Evolutionary conservation across 1,140 invertebrate species (phyloP).

Genomic region (Archivesica marissinica): DNA sequence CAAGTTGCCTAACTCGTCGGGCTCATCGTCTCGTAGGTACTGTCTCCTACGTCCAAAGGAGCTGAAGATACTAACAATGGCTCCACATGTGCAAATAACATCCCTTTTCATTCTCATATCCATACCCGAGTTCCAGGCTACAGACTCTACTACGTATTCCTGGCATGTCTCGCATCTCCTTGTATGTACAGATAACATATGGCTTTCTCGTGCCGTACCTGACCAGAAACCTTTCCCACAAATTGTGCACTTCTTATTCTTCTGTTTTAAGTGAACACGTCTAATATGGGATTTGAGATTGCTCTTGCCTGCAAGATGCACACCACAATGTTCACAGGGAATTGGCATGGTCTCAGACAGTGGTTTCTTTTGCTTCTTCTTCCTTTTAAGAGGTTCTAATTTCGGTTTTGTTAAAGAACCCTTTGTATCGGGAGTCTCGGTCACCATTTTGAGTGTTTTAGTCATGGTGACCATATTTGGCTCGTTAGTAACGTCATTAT

Average conservation of each 20-base stretch:
- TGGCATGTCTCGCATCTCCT: constrained; percentile 53
- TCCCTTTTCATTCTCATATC: constrained; percentile 59
- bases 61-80: constrained; percentile 59
- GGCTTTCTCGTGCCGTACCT: constrained; percentile 44
- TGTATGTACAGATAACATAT: constrained; percentile 57
- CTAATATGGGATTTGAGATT: constrained; percentile 57
- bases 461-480: background rate
- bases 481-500: background rate
- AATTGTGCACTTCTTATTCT: constrained; percentile 50
- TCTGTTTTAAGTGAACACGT: constrained; percentile 50
- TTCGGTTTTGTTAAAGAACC: too few relatives aligned
- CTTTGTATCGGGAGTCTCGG: too few relatives aligned
- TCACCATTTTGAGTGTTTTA: background rate
- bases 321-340: constrained; percentile 54
- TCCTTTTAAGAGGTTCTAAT: constrained; percentile 22
- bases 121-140: constrained; percentile 40
- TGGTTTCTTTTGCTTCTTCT: constrained; percentile 35
- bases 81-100: constrained; percentile 56
- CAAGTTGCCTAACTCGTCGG: constrained; percentile 46
- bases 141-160: constrained; percentile 60
- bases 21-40: constrained; percentile 53
- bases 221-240: constrained; percentile 57
- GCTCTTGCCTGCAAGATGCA: constrained; percentile 40
- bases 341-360: constrained; percentile 46
- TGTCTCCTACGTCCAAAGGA: constrained; percentile 40